phyloP scores from a whole-genome alignment of 2,797 vertebrate genomes.

The Miopithecus talapoin region DNA sequence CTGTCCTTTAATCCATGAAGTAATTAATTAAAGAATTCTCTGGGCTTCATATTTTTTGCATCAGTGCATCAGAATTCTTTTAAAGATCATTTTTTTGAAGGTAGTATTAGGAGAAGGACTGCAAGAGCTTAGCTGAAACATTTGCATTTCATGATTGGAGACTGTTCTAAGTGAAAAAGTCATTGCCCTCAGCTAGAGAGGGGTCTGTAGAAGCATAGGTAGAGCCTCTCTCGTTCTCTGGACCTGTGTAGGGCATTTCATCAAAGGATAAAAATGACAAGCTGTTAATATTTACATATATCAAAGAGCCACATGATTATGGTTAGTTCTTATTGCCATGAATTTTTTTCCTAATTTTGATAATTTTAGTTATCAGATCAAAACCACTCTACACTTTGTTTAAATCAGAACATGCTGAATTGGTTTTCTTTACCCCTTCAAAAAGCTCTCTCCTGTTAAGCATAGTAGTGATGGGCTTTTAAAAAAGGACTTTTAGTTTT shows the following conservation, averaged over 20 bases:
- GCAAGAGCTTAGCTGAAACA: neutral
- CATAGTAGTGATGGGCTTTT: neutral
- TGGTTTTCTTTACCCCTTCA: conserved; percentile 6
- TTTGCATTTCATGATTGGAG: neutral
- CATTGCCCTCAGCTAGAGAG: neutral
- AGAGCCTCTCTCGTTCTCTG: neutral
- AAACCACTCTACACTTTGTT: neutral
- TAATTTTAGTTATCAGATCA: neutral
- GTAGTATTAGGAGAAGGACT: neutral
- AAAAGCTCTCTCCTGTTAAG: neutral
- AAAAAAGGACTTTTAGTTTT: neutral
- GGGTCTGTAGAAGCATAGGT: fast-evolving
- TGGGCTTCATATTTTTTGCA: neutral
- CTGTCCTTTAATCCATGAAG: neutral
- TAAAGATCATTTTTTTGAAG: neutral
- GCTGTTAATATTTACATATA: neutral
- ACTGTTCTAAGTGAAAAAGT: neutral
- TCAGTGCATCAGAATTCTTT: neutral
- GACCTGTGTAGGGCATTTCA: neutral
- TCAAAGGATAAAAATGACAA: neutral
- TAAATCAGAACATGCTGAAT: neutral
- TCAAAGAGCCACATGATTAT: neutral
- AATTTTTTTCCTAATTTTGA: neutral
- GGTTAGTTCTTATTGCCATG: neutral
- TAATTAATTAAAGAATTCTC: neutral